Conservation (phyloP, 2,113 vertebrate genomes). For the Rhinoderma darwinii region DNA sequence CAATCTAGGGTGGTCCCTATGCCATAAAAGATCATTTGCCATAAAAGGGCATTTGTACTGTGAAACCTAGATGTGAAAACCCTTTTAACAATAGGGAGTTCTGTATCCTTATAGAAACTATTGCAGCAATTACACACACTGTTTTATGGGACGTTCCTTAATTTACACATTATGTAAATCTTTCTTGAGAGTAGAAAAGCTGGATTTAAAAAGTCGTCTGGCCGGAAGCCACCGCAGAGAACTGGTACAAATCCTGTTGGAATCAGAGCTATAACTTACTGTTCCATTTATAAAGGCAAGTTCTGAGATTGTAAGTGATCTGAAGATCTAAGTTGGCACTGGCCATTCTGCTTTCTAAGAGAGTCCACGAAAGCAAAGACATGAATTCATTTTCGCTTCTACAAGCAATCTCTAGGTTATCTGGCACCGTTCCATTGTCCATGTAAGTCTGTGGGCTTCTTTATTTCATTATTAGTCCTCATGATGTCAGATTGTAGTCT, state of each 20-base stretch:
- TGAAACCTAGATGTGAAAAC: too few relatives aligned
- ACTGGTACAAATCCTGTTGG: background rate
- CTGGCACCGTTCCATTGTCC: background rate
- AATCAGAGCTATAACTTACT: background rate
- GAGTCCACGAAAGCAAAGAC: constrained; percentile 11
- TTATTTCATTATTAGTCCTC: background rate
- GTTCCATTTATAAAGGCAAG: background rate
- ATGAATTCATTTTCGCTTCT: background rate
- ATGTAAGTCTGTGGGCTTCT: background rate
- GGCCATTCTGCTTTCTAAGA: background rate
- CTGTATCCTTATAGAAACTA: too few relatives aligned
- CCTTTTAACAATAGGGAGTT: too few relatives aligned
- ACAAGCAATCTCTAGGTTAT: background rate
- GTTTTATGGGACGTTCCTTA: background rate
- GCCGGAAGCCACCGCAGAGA: background rate
- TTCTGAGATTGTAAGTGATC: background rate
- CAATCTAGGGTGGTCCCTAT: too few relatives aligned
- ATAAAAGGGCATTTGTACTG: too few relatives aligned
- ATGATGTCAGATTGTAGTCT: too few relatives aligned
- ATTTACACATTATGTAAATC: background rate
- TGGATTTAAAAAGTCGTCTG: background rate
- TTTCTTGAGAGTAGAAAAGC: background rate
- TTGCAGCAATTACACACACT: too few relatives aligned
- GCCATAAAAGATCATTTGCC: too few relatives aligned
- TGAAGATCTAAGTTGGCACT: background rate